Evolutionary conservation across 2,797 vertebrate species (phyloP), one percentile per base, ranked within the genome.

Genomic region (Adelosebastes latens): DNA sequence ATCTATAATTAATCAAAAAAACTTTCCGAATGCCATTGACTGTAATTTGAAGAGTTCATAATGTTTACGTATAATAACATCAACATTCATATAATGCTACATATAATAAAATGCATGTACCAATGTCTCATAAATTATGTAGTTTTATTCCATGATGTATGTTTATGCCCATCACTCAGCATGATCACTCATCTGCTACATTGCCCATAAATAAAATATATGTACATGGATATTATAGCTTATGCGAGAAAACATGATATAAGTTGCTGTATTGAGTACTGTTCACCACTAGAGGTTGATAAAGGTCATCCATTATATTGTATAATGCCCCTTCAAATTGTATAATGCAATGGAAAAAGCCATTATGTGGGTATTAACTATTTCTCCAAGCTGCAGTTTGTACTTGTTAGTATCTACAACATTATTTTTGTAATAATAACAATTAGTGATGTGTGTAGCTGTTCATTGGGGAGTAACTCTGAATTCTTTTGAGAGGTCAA

Each of bases 201-300:
- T 14, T 59, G 22, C 9, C 32, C 29, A 68, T 27, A 58, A 76
- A n/a, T 61, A 55, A 46, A 79, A 31, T 29, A 56, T 11, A 73
- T 20, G 60, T 13, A 58, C 22, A 29, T 12, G 11, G 27, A 27
- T 52, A 52, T 20, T 52, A 16, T 3, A 32, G 36, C 6, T n/a
- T 53, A 9, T 16, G 24, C 13, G 31, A 49, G 9, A 72, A 16
- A 65, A 52, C 18, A 7, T 58, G 31, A 39, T 12, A 59, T 16
- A 65, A 5, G 14, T 10, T 13, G 55, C 14, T 87, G 85, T 61
- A 82, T 7, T 83, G 59, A 68, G n/a, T 22, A 8, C 6, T 46
- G 39, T 75, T 82, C 31, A 64, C 77, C 75, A 83, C 80, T 72
- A 83, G 80, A 79, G 24, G 79, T 10, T 71, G 36, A 70, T 71